Conservation (phyloP, 2,113 vertebrate species). For the Aleadryas rufinucha region DNA sequence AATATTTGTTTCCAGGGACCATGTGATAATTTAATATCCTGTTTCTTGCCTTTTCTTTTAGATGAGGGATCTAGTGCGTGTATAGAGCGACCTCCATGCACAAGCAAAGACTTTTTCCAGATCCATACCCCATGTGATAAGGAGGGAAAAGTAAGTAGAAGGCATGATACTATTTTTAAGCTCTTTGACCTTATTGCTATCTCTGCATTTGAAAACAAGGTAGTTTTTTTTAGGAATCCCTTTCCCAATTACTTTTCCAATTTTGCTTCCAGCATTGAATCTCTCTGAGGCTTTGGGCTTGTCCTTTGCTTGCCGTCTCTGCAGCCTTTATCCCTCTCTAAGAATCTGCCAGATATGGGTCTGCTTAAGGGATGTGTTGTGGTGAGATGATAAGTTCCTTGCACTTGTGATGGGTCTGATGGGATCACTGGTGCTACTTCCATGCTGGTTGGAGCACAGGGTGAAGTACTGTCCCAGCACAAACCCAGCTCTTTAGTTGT, state of each 20-base stretch:
- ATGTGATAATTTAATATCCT: neutral
- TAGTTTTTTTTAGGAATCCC: neutral
- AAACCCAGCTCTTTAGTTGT: neutral
- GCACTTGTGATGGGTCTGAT: neutral
- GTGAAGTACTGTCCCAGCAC: neutral
- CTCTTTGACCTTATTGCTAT: neutral
- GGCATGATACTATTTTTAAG: neutral
- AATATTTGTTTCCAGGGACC: neutral
- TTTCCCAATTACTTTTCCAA: neutral
- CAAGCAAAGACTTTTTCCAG: constrained; percentile 90
- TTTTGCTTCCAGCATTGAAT: neutral
- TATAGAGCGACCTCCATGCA: constrained; percentile 81
- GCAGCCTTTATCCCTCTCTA: neutral
- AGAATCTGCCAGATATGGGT: neutral
- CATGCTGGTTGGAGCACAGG: neutral
- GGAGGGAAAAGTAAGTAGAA: constrained; percentile 85
- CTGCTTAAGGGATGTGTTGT: neutral
- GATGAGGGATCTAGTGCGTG: constrained; percentile 86
- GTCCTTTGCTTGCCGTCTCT: neutral
- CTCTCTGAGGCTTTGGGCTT: neutral
- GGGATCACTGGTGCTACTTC: neutral
- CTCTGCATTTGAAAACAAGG: neutral
- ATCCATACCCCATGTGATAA: constrained; percentile 89
- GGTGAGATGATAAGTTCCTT: neutral
- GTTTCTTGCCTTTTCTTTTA: constrained; percentile 54